A percentile compares a stretch with the other conserved stretches of the same genome.
phyloP scores from a whole-genome alignment of 1,140 invertebrate species.

The Nomia melanderi region DNA sequence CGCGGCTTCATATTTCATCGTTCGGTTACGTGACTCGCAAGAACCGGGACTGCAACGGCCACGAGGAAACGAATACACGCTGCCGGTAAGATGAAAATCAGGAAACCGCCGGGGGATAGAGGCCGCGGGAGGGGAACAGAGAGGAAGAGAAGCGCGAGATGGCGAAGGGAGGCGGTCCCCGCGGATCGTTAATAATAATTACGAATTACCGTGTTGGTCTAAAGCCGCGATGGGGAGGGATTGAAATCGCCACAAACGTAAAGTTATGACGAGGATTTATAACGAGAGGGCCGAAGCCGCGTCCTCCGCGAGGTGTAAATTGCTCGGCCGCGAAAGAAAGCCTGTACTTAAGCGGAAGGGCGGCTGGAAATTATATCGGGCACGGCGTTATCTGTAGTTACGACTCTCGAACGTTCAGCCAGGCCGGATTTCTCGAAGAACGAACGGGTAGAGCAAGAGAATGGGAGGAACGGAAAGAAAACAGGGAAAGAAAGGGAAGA shows the following conservation, averaged over 20 bases:
- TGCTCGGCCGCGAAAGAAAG: slow-evolving; percentile 50
- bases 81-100: slow-evolving; percentile 48
- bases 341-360: slow-evolving; percentile 37
- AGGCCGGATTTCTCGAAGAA: neutral
- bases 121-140: neutral
- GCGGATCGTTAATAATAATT: slow-evolving; percentile 78
- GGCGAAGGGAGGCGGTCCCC: slow-evolving; percentile 24
- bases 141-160: neutral
- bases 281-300: slow-evolving; percentile 23
- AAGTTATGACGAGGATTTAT: slow-evolving; percentile 77
- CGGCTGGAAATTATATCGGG: slow-evolving; percentile 50
- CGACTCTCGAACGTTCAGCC: slow-evolving; percentile 16
- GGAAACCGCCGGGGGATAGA: slow-evolving; percentile 16
- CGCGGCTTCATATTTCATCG: slow-evolving; percentile 57
- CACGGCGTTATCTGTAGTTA: slow-evolving; percentile 56
- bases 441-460: neutral
- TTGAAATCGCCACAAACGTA: slow-evolving; percentile 77
- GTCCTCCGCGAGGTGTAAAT: slow-evolving; percentile 50
- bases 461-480: neutral
- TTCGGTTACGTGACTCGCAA: slow-evolving; percentile 46
- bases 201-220: slow-evolving; percentile 73
- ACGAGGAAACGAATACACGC: neutral
- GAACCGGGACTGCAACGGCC: slow-evolving; percentile 9
- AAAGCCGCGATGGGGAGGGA: slow-evolving; percentile 69
- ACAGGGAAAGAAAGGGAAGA: neutral